A percentile compares a stretch with the other conserved stretches of the same genome.
phyloP scores from a whole-genome alignment of 2,797 vertebrate species.

The Centroberyx gerrardi region DNA sequence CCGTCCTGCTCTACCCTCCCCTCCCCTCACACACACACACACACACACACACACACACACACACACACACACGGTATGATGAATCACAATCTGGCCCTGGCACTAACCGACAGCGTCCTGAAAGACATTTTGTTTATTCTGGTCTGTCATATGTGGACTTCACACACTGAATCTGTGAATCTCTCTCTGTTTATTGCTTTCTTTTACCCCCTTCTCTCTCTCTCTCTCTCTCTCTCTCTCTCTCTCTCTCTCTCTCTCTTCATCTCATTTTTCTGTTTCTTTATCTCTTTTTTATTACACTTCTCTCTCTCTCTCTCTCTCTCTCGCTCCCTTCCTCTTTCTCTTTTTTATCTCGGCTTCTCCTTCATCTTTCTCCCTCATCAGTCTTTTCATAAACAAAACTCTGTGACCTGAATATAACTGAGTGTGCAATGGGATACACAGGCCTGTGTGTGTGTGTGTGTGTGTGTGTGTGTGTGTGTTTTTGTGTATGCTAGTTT shows the following conservation, averaged over 20 bases:
- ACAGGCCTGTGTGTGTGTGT: slow-evolving; percentile 5
- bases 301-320: neutral
- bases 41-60: slow-evolving; percentile 25
- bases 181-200: neutral
- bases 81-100: slow-evolving; percentile 52
- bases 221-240: neutral
- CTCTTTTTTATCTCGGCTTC: neutral
- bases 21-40: slow-evolving; percentile 26
- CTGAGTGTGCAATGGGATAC: neutral
- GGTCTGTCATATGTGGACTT: slow-evolving; percentile 20
- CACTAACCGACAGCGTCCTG: slow-evolving; percentile 45
- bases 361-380: neutral
- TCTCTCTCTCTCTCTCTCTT: neutral
- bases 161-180: too few relatives aligned
- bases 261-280: neutral
- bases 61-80: slow-evolving; percentile 36
- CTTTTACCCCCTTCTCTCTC: neutral
- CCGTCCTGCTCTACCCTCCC: slow-evolving; percentile 50
- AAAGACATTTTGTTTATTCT: slow-evolving; percentile 52
- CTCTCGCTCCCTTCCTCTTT: neutral
- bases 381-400: slow-evolving; percentile 21
- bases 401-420: slow-evolving; percentile 50
- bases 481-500: neutral
- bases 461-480: slow-evolving; percentile 3
- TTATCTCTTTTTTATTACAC: neutral